Base-by-base conservation (phyloP, 2,797 vertebrate genomes). In the Loriculus beryllinus region DNA sequence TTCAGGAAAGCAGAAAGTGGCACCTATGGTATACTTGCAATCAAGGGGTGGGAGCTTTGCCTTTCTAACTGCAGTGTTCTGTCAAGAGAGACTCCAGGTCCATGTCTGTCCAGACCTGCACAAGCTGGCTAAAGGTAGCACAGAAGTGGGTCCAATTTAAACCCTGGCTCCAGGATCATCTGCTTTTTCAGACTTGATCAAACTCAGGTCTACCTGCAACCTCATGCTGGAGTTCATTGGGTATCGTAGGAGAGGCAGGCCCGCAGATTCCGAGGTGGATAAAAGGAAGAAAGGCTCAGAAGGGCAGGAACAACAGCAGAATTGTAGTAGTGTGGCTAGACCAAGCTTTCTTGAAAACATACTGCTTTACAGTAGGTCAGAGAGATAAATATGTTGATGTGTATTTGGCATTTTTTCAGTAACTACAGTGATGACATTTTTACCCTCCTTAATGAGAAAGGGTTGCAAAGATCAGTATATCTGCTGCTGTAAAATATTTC, bases 21-120 rank as follows among this genome's bases (percentile, higher is more conserved):
- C 33, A 7, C 14, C 1, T 9, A 0, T 0, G 13, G 8, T 63
- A 11, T 19, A 7, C 37, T 40, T 45, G 39, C 3, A 48, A 7
- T 57, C 26, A 25, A 37, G 64, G 76, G 23, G 6, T 64, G 56
- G 64, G 52, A 79, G 57, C 31, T 81, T 60, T 51, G 10, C 25
- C 75, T 63, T 14, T 3, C 25, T 35, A 48, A 39, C 39, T 31
- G 35, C 26, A 63, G 35, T 0, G 0, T 25, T 86, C 31, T 37
- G 20, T 29, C 1, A 1, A 40, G 78, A 29, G 54, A 63, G 10
- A 23, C 16, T 74, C 29, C 14, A 51, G 60, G 23, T 21, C n/a
- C 0, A 0, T 39, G 37, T 60, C 39, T 88, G 31, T 60, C 63
- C 43, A 23, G 43, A 51, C n/a, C 52, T 29, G 48, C 23, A 10